Base-by-base conservation (phyloP, 2,113 vertebrate species). In the Caretta caretta region DNA sequence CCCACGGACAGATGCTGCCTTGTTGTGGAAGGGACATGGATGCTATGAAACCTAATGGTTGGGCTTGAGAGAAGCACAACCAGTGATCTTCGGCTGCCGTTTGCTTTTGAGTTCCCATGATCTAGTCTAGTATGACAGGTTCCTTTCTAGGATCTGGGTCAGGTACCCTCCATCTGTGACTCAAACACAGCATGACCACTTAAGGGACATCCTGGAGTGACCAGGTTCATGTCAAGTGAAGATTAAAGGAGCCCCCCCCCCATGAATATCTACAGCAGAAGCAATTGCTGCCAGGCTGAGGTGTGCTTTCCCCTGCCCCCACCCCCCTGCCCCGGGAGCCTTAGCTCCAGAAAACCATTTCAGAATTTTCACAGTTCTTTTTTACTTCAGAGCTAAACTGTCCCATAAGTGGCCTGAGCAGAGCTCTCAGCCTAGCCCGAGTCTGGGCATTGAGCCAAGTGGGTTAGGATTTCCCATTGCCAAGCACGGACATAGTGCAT, bases 391-490 rank as follows among this genome's bases (percentile, higher is more conserved):
- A 62, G 4, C 82, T 80, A 83, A 38, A 49, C 48, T 78, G 50
- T 92, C 86, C 89, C 86, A 19, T 24, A 90, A 57, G 51, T 0
- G 1, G 90, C 90, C 97, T 91, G 69, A 94, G 54, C 62, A 35
- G 13, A 46, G 80, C 69, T 56, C 59, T 87, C 13, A 31, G 29
- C 20, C 75, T 0, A 0, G 31, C 19, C 80, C 86, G 54, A 89
- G 80, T 50, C n/a, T 50, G 54, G 87, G 35, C 80, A 56, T 51
- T 0, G 5, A 93, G 53, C 57, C 62, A 92, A 90, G 12, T 5
- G 5, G 17, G 46, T 90, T 75, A 50, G 89, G 84, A 31, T 85
- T 65, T 46, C 50, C 57, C 0, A 0, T 49, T 90, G 46, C 87
- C 84, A 88, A 4, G 75, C 48, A 85, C 72, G 62, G 78, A 24